Evolutionary conservation across 2,797 vertebrate genomes (phyloP).

Genomic region (Anabacerthia variegaticeps): DNA sequence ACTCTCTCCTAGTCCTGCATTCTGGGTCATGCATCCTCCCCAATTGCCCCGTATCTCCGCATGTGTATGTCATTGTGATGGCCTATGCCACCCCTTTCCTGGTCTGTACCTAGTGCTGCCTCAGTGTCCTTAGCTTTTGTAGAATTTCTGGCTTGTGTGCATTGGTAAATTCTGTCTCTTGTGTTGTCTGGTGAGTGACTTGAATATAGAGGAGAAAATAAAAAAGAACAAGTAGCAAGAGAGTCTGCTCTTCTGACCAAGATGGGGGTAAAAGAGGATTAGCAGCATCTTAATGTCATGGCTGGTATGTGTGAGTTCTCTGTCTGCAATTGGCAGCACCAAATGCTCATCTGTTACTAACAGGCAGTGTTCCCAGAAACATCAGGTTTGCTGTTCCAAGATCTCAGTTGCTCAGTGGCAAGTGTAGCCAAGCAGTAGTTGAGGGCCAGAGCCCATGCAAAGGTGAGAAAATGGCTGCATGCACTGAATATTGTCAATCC

Average conservation of each 20-base stretch:
- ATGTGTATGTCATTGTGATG: slow-evolving; percentile 55
- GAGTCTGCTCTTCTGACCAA: neutral
- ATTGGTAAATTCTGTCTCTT: neutral
- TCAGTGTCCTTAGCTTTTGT: slow-evolving; percentile 11
- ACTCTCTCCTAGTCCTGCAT: slow-evolving; percentile 39
- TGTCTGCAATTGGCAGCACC: neutral
- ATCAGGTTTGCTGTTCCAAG: neutral
- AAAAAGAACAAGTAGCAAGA: neutral
- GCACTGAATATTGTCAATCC: neutral
- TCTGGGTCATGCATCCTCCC: neutral
- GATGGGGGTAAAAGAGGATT: neutral
- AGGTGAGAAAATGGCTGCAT: neutral
- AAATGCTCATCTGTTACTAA: neutral
- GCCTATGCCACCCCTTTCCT: neutral
- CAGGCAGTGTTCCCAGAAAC: neutral
- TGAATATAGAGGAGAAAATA: neutral
- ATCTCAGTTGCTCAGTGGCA: neutral
- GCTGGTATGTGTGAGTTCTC: neutral
- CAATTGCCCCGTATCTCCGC: neutral
- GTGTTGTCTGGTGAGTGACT: slow-evolving; percentile 16
- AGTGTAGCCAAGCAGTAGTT: neutral
- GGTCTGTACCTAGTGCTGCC: slow-evolving; percentile 11
- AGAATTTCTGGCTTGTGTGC: slow-evolving; percentile 14
- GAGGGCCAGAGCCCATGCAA: neutral
- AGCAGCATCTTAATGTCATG: neutral